Conservation (phyloP, 2,797 vertebrate genomes). For the Acomys russatus region DNA sequence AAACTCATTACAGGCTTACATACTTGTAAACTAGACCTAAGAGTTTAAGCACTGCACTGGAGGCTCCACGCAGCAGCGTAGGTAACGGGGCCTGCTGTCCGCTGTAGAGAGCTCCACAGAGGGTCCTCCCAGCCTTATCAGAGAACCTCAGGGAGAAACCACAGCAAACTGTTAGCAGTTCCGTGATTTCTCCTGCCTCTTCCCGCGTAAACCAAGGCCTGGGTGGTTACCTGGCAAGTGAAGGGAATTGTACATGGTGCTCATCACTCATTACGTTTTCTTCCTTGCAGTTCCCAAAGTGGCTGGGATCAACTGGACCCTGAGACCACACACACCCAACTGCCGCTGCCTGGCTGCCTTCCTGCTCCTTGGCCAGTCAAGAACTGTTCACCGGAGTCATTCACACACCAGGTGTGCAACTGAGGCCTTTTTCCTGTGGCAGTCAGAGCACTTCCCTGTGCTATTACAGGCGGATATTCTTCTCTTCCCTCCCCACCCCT, state of each 20-base stretch:
- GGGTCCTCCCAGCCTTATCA: background rate
- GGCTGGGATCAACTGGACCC: background rate
- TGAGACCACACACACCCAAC: background rate
- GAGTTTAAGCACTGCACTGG: background rate
- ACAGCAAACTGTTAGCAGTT: background rate
- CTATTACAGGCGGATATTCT: background rate
- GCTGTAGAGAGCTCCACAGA: background rate
- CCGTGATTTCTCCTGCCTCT: slow-evolving; percentile 48
- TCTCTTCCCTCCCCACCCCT: background rate
- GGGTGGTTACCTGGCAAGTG: background rate
- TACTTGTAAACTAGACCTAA: background rate
- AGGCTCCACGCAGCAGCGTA: background rate
- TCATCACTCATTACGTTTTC: background rate
- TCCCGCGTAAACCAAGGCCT: background rate
- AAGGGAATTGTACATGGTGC: background rate
- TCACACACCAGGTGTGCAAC: slow-evolving; percentile 50
- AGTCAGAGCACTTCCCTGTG: slow-evolving; percentile 41
- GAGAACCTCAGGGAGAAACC: slow-evolving; percentile 17
- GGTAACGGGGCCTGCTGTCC: background rate
- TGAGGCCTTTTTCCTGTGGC: slow-evolving; percentile 61
- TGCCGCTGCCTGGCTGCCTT: background rate
- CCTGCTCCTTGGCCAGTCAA: background rate
- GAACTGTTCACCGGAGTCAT: background rate
- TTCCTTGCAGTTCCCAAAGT: slow-evolving; percentile 45
- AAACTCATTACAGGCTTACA: background rate